phyloP scores from a whole-genome alignment of 2,113 vertebrate genomes.

The Alosa alosa region DNA sequence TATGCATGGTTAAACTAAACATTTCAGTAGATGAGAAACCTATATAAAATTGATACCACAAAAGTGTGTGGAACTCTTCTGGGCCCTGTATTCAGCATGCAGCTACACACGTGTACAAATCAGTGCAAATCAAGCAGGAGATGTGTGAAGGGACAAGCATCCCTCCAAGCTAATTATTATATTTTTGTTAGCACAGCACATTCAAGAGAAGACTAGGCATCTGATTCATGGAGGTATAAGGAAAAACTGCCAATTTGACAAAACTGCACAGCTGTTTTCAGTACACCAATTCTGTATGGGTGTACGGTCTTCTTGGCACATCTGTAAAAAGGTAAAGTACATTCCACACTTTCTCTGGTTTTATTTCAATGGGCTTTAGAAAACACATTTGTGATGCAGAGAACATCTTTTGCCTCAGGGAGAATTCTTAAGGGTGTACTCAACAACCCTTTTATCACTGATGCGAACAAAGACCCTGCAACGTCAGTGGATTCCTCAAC shows the following conservation, averaged over 20 bases:
- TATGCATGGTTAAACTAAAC: no score
- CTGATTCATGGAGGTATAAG: neutral
- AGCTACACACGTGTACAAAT: neutral
- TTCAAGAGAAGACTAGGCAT: neutral
- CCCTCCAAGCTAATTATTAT: neutral
- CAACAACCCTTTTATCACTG: conserved; percentile 40
- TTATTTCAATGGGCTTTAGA: conserved; percentile 16
- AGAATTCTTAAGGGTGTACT: conserved; percentile 25
- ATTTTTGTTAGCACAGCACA: neutral
- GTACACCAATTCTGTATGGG: neutral
- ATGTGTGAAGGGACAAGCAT: neutral
- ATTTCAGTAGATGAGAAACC: no score
- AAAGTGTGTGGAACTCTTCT: neutral
- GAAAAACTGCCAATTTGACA: neutral
- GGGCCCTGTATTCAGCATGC: neutral
- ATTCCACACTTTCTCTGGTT: neutral
- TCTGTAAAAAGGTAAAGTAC: neutral
- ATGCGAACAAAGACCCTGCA: conserved; percentile 3
- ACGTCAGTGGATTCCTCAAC: conserved; percentile 6
- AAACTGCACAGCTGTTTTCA: neutral
- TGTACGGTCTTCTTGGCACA: neutral
- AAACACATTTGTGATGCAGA: conserved; percentile 23
- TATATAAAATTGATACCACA: no score
- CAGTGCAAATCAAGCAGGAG: neutral
- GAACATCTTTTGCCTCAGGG: conserved; percentile 23